Conservation (phyloP, 2,797 vertebrate species). For the Syncerus caffer region DNA sequence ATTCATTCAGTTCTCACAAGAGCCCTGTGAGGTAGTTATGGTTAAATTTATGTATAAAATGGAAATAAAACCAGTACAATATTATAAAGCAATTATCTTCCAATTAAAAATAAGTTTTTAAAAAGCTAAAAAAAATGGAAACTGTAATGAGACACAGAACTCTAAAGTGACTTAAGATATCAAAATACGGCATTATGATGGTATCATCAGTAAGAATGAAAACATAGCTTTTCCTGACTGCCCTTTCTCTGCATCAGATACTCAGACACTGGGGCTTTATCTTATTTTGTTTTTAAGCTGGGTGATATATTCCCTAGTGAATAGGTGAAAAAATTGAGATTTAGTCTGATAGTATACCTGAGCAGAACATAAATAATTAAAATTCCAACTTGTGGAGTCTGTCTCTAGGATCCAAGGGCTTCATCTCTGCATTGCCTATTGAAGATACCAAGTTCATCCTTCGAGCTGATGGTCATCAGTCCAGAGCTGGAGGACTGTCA, state of each 20-base stretch:
- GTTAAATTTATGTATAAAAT: neutral
- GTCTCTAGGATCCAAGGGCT: neutral
- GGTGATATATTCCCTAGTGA: neutral
- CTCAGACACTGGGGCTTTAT: neutral
- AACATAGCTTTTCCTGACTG: neutral
- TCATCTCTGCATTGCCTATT: neutral
- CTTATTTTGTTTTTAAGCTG: neutral
- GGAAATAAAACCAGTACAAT: neutral
- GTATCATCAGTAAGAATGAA: neutral
- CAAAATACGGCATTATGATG: neutral
- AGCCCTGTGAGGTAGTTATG: neutral
- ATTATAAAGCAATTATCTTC: neutral
- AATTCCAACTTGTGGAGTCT: neutral
- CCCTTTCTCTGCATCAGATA: neutral
- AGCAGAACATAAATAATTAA: neutral
- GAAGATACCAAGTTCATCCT: neutral
- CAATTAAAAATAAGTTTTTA: neutral
- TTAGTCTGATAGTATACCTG: neutral
- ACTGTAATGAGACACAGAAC: neutral
- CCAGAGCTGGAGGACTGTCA: neutral
- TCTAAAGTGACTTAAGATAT: neutral
- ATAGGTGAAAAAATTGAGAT: neutral
- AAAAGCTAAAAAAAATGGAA: neutral
- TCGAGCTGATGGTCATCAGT: neutral
- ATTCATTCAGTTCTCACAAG: neutral